These are phyloP conservation scores for Catalaphyllia jardinei DNA, from an alignment of 64 coral and sea anemone species.

Conservation along the genomic window DNA sequence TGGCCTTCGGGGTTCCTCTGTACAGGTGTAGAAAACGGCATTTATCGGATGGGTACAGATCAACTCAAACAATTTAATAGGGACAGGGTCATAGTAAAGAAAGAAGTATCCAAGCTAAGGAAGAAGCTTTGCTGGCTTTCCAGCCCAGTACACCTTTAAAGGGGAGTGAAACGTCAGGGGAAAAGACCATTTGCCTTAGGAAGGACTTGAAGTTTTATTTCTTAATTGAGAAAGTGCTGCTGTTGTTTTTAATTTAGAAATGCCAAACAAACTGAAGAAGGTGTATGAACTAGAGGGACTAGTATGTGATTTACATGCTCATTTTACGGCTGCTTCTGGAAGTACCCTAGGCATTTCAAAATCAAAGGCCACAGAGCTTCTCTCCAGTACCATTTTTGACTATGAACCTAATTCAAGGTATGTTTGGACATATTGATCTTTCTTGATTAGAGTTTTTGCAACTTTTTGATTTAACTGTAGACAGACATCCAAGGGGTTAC, in stretches of 20 bases:
- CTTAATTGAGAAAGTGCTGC: background rate
- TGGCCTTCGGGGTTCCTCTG: no score
- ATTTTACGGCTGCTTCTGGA: constrained; percentile 41
- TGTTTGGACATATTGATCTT: background rate
- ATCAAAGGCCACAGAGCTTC: constrained; percentile 83
- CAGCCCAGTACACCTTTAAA: no score
- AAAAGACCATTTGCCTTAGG: no score
- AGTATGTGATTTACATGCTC: constrained; percentile 76
- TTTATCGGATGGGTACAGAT: no score
- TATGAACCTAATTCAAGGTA: constrained; percentile 93
- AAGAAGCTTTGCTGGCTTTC: no score
- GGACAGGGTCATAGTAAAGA: no score
- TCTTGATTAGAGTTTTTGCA: background rate
- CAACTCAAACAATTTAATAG: no score
- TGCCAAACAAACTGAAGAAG: constrained; percentile 91
- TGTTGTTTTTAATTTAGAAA: constrained; percentile 4
- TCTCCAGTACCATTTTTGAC: constrained; percentile 95
- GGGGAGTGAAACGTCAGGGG: no score
- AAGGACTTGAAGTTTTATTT: background rate
- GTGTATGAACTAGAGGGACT: constrained; percentile 95
- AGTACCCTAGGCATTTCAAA: constrained; percentile 68
- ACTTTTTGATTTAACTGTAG: no score
- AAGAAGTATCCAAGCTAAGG: no score
- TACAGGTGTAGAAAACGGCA: no score
- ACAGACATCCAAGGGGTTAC: no score